These are phyloP conservation scores for Butorides virescens DNA, from an alignment of 2,113 vertebrate species.

Conservation along the genomic window DNA sequence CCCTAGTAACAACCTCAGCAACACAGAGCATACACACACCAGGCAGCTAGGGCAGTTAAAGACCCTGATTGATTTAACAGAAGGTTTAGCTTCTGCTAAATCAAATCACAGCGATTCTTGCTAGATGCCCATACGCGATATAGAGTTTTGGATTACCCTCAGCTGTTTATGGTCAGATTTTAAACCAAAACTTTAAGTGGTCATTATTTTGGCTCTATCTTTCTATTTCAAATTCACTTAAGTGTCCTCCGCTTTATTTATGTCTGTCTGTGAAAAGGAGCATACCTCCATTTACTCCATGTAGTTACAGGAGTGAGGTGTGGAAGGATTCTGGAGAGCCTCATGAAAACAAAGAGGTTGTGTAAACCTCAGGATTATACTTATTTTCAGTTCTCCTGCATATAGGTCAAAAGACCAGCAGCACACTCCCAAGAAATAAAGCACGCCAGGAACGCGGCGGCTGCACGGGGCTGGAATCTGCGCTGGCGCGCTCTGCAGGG, in stretches of 20 bases:
- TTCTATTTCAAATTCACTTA: neutral
- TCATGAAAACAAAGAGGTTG: neutral
- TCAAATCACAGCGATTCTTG: neutral
- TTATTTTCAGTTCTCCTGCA: neutral
- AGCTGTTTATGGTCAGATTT: conserved; percentile 5
- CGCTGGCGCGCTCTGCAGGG: neutral
- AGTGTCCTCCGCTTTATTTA: neutral
- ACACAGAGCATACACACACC: neutral
- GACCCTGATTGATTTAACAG: conserved; percentile 37
- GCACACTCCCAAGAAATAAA: neutral
- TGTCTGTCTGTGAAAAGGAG: neutral
- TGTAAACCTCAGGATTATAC: neutral
- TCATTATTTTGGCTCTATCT: neutral
- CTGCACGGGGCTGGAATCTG: neutral
- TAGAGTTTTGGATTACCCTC: neutral
- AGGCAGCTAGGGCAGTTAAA: neutral
- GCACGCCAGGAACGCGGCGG: neutral
- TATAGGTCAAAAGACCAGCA: neutral
- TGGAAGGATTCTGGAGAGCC: neutral
- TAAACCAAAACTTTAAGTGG: neutral
- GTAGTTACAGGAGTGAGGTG: neutral
- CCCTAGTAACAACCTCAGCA: conserved; percentile 32
- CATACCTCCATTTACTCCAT: neutral
- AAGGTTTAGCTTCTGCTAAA: conserved; percentile 30
- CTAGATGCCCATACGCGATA: conserved; percentile 3